Evolutionary conservation across 2,888 invertebrate species (phyloP).

Genomic region (Protula sp.): DNA sequence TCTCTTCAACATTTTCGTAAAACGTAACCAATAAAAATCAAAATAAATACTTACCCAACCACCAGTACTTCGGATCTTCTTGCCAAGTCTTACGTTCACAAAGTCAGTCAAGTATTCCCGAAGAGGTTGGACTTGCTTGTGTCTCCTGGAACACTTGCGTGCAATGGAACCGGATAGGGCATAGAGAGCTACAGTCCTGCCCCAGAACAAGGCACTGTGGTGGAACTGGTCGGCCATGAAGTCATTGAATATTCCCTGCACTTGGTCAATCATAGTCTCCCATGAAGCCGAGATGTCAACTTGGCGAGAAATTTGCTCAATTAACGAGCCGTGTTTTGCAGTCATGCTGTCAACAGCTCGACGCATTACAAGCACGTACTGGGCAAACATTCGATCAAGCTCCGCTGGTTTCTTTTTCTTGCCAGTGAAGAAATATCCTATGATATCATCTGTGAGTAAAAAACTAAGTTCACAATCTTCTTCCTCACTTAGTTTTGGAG

Average conservation of each 20-base stretch:
- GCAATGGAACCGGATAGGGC: not conserved
- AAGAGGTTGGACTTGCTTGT: not conserved
- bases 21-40: too few species aligned
- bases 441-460: not conserved
- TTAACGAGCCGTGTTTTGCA: not conserved
- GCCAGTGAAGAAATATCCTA: not conserved
- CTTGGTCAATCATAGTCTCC: not conserved
- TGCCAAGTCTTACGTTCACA: not conserved
- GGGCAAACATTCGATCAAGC: not conserved
- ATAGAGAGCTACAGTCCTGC: not conserved
- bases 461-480: not conserved
- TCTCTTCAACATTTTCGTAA: too few species aligned
- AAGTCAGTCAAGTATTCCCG: not conserved
- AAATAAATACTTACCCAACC: not conserved
- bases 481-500: too few species aligned
- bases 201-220: not conserved
- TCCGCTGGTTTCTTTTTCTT: too few species aligned
- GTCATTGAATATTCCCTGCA: not conserved
- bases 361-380: not conserved
- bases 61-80: not conserved
- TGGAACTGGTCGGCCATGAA: not conserved
- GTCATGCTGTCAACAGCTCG: not conserved
- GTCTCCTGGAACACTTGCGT: not conserved
- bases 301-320: not conserved
- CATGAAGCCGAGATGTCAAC: not conserved